Evolutionary conservation across 2,888 invertebrate species (phyloP), one percentile per base, ranked within the genome.

Genomic region (Amphipyra berbera): DNA sequence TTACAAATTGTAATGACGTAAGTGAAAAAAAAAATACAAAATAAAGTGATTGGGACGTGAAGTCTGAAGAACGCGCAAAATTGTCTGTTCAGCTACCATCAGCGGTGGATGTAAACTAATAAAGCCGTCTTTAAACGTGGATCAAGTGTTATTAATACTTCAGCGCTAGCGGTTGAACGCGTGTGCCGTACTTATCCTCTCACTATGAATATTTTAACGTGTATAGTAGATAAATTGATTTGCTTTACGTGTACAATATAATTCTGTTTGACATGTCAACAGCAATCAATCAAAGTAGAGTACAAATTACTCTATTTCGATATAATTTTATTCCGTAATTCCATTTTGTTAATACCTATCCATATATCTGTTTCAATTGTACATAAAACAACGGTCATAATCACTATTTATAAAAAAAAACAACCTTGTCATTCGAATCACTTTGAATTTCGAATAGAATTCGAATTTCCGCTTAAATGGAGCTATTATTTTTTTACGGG

Each of bases 401-500:
- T n/a, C n/a, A n/a, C n/a, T n/a, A n/a, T n/a, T n/a, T n/a, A n/a
- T n/a, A n/a, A n/a, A n/a, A n/a, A n/a, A n/a, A n/a, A n/a, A n/a
- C n/a, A n/a, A n/a, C n/a, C n/a, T 21, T 21, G 21, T 37, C 37
- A 0, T 42, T 41, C 35, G 12, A 56, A 44, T 38, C 12, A 40
- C 2, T 54, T 59, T 53, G 10, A 54, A 54, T 44, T 47, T 52
- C 35, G 33, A 68, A 56, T 27, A 40, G 41, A 38, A 46, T 70
- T 53, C 12, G 15, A 58, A 67, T 40, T 42, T 9, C 7, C 7
- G 2, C 50, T 61, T 13, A 0, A 70, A 58, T 41, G 10, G 49
- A 33, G 46, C 50, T 67, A 66, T 73, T 59, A 59, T 64, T 57
- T 55, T n/a, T 63, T 44, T 47, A 50, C n/a, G 21, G 38, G 46